Conservation (phyloP, 2,113 vertebrate species). For the Lota lota region DNA sequence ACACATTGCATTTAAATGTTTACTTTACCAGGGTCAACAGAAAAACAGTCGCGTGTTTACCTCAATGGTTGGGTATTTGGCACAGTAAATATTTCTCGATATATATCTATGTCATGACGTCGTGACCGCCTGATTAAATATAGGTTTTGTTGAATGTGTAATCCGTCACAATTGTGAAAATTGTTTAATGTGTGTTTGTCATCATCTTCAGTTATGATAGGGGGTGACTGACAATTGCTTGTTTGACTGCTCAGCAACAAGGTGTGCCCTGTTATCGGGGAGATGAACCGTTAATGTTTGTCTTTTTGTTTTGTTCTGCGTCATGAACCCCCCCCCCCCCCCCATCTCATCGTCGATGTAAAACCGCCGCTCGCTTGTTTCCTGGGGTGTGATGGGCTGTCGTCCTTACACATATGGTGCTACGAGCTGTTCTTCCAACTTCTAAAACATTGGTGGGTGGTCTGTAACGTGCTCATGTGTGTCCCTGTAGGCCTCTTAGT, state of each 20-base stretch:
- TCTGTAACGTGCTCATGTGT: conserved; percentile 47
- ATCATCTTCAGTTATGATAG: too few relatives aligned
- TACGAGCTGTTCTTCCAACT: conserved; percentile 48
- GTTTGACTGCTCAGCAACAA: conserved; percentile 22
- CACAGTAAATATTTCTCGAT: too few relatives aligned
- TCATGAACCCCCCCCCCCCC: conserved; percentile 22
- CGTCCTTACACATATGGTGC: conserved; percentile 39
- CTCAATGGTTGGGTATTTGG: too few relatives aligned
- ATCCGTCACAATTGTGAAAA: too few relatives aligned
- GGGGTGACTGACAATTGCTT: neutral
- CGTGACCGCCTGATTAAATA: too few relatives aligned
- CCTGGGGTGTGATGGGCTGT: conserved; percentile 43
- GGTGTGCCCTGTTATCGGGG: conserved; percentile 32
- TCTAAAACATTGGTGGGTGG: conserved; percentile 58
- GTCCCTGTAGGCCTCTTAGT: neutral
- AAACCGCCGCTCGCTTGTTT: conserved; percentile 36
- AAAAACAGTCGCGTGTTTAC: too few relatives aligned
- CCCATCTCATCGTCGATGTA: conserved; percentile 44
- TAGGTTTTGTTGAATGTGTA: too few relatives aligned
- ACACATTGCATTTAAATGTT: neutral
- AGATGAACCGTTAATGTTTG: conserved; percentile 32
- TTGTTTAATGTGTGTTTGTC: neutral
- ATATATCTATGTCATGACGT: too few relatives aligned
- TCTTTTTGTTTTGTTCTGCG: conserved; percentile 33
- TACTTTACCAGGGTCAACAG: too few relatives aligned